A percentile compares a stretch with the other conserved stretches of the same genome.
Conservation (phyloP, 2,797 vertebrate species). For the Falco peregrinus region DNA sequence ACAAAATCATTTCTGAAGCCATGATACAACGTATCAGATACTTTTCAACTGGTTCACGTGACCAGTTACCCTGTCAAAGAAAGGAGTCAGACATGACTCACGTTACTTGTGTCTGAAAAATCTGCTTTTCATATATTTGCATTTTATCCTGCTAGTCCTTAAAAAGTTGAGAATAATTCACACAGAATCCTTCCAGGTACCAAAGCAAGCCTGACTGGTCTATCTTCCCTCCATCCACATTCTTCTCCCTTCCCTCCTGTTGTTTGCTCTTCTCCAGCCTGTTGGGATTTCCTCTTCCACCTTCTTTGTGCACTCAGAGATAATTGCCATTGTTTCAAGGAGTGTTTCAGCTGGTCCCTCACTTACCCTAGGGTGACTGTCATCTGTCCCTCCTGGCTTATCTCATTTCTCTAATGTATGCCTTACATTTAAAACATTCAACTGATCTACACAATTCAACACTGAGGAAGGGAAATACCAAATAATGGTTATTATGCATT, state of each 20-base stretch:
- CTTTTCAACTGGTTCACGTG: not conserved
- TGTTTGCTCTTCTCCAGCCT: not conserved
- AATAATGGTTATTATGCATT: not conserved
- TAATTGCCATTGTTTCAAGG: not conserved
- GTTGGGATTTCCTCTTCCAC: not conserved
- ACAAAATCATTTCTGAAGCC: not conserved
- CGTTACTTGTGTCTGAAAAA: not conserved
- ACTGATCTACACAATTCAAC: not conserved
- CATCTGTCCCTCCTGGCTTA: not conserved
- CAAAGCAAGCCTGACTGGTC: not conserved
- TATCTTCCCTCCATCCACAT: not conserved
- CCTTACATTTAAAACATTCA: not conserved
- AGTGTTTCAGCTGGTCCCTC: not conserved
- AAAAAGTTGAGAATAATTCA: not conserved
- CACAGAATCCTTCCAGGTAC: not conserved
- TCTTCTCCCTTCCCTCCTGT: not conserved
- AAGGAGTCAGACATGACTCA: not conserved
- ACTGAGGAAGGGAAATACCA: not conserved
- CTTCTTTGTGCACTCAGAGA: not conserved
- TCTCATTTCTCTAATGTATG: conserved; percentile 19
- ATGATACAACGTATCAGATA: not conserved
- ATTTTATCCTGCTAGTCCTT: not conserved
- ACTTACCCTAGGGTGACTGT: not conserved
- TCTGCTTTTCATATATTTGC: not conserved
- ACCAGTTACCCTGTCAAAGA: not conserved